Evolutionary conservation across 2,113 vertebrate genomes (phyloP).

Genomic region (Clarias batrachus): DNA sequence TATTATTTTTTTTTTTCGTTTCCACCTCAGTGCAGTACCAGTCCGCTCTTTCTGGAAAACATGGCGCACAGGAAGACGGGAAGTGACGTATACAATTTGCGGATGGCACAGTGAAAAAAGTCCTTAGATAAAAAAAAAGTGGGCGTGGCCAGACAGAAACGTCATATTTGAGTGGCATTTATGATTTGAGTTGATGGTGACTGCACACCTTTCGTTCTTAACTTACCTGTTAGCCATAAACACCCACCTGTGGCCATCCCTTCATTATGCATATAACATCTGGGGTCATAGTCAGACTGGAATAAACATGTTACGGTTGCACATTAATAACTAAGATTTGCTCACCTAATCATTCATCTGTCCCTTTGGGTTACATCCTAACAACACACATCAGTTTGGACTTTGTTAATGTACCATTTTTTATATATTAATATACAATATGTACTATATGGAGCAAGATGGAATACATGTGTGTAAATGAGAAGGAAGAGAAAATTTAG

Average conservation of each 20-base stretch:
- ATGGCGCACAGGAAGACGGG: slow-evolving; percentile 63
- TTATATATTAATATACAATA: no score
- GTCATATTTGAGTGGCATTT: slow-evolving; percentile 42
- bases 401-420: no score
- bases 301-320: no score
- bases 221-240: slow-evolving; percentile 13
- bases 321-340: neutral
- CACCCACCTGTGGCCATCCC: slow-evolving; percentile 34
- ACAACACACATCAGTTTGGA: neutral
- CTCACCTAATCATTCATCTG: neutral
- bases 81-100: slow-evolving; percentile 59
- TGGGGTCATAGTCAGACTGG: neutral
- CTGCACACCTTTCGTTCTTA: neutral
- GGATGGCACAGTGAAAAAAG: slow-evolving; percentile 61
- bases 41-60: slow-evolving; percentile 53
- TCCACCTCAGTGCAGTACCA: slow-evolving; percentile 42
- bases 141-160: slow-evolving; percentile 68
- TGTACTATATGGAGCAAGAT: no score
- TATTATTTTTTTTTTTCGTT: slow-evolving; percentile 36
- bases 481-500: no score
- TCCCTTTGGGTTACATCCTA: neutral
- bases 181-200: neutral
- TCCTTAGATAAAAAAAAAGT: slow-evolving; percentile 71
- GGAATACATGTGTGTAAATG: no score
- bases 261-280: neutral